Evolutionary conservation across 1,140 invertebrate genomes (phyloP).

Genomic region (Cydia fagiglandana): DNA sequence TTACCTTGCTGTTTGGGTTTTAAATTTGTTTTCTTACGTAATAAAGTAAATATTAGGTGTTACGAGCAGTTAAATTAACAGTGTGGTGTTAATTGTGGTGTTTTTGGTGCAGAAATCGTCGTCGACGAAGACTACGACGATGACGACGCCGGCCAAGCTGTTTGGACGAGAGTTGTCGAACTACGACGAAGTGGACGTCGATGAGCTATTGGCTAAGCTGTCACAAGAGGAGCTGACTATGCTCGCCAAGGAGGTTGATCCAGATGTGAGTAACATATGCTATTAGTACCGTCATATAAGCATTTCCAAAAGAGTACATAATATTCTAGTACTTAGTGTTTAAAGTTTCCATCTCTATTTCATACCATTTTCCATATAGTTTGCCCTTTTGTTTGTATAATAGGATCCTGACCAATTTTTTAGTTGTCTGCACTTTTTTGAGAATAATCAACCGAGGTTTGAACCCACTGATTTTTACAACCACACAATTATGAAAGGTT

Average conservation of each 20-base stretch:
- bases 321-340: too few species aligned
- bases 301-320: neutral
- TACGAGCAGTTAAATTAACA: conserved; percentile 21
- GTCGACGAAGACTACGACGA: conserved; percentile 91
- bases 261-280: conserved; percentile 90
- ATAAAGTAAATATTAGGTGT: conserved; percentile 40
- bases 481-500: too few species aligned
- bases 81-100: conserved; percentile 46
- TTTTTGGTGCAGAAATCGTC: conserved; percentile 86
- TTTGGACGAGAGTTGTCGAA: conserved; percentile 96
- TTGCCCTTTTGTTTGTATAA: too few species aligned
- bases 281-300: neutral
- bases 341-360: too few species aligned
- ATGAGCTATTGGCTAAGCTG: conserved; percentile 95
- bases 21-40: conserved; percentile 41
- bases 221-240: conserved; percentile 98
- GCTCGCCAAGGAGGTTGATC: conserved; percentile 98
- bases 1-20: conserved; percentile 43
- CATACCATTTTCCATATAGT: too few species aligned
- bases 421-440: too few species aligned
- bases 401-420: too few species aligned
- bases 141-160: conserved; percentile 92
- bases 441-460: too few species aligned
- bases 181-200: conserved; percentile 98
- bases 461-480: too few species aligned